A percentile compares a stretch with the other conserved stretches of the same genome.
These are phyloP conservation scores for Microctenopoma stevenorrisi DNA, from an alignment of 2,797 vertebrate species.

Conservation along the genomic window DNA sequence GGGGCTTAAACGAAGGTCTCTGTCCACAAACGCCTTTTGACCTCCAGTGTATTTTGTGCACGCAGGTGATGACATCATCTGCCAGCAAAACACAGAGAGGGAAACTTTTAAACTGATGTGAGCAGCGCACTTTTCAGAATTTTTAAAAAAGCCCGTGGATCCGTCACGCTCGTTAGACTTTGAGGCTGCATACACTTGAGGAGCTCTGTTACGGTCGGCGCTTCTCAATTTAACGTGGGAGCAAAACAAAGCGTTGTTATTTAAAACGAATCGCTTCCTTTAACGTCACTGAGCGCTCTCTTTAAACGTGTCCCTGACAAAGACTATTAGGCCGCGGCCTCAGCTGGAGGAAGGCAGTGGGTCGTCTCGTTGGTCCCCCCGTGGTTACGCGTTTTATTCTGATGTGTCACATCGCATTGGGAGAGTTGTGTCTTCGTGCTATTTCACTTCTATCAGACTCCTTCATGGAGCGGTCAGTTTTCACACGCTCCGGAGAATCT, in stretches of 20 bases:
- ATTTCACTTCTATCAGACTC: slow-evolving; percentile 48
- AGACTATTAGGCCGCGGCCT: slow-evolving; percentile 11
- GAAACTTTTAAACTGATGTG: no score
- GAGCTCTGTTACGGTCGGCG: not conserved
- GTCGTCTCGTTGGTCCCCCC: slow-evolving; percentile 25
- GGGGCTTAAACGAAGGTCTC: no score
- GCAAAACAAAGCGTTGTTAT: not conserved
- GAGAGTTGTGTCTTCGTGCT: slow-evolving; percentile 56
- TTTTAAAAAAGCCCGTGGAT: no score
- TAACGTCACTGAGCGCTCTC: slow-evolving; percentile 1
- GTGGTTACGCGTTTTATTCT: slow-evolving; percentile 43
- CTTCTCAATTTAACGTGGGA: not conserved
- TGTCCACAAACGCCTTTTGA: no score
- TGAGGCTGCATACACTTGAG: not conserved
- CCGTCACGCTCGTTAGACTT: not conserved
- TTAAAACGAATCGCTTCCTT: not conserved
- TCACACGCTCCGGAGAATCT: slow-evolving; percentile 54
- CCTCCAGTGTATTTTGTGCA: no score
- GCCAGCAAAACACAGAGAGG: no score
- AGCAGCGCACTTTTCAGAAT: no score
- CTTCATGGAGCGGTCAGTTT: slow-evolving; percentile 64
- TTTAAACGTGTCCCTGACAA: slow-evolving; percentile 30
- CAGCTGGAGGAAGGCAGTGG: slow-evolving; percentile 16
- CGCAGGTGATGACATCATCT: no score
- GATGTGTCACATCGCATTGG: slow-evolving; percentile 39